Conservation (phyloP, 1,140 invertebrate species). For the Teleogryllus occipitalis region DNA sequence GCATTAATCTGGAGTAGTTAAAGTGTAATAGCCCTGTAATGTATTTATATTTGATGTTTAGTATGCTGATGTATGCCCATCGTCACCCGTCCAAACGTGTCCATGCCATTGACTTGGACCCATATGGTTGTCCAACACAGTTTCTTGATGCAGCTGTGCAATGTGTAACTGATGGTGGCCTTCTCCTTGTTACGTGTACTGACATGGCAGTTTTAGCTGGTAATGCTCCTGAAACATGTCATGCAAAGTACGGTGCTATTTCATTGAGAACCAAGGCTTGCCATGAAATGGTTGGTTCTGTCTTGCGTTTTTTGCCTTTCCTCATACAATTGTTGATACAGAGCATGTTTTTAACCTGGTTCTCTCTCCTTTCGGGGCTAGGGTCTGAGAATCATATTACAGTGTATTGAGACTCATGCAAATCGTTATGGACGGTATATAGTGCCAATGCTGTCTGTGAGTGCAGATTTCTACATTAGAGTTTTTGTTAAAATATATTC, state of each 20-base stretch:
- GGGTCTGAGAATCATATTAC: conserved; percentile 86
- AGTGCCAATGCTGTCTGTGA: conserved; percentile 80
- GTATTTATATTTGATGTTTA: conserved; percentile 32
- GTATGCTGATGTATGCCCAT: conserved; percentile 76
- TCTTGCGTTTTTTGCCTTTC: background rate
- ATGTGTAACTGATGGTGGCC: conserved; percentile 63
- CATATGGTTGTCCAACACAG: conserved; percentile 88
- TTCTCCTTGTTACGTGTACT: conserved; percentile 92
- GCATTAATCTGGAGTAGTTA: no score
- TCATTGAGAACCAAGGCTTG: conserved; percentile 73
- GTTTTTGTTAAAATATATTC: conserved; percentile 83
- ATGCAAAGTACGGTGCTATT: conserved; percentile 87
- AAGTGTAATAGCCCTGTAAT: no score
- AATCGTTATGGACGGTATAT: conserved; percentile 90
- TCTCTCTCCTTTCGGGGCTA: conserved; percentile 32
- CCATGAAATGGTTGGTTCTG: conserved; percentile 79
- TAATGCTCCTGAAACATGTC: conserved; percentile 89
- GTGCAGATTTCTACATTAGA: conserved; percentile 94
- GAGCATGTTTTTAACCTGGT: background rate
- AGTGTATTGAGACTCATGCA: conserved; percentile 83
- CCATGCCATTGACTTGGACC: conserved; percentile 91
- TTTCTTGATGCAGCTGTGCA: conserved; percentile 92
- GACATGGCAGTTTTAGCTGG: conserved; percentile 97
- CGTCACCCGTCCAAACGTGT: conserved; percentile 58
- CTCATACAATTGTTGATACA: background rate